Evolutionary conservation across 2,888 invertebrate species (phyloP).

Genomic region (Tanypteryx hageni): DNA sequence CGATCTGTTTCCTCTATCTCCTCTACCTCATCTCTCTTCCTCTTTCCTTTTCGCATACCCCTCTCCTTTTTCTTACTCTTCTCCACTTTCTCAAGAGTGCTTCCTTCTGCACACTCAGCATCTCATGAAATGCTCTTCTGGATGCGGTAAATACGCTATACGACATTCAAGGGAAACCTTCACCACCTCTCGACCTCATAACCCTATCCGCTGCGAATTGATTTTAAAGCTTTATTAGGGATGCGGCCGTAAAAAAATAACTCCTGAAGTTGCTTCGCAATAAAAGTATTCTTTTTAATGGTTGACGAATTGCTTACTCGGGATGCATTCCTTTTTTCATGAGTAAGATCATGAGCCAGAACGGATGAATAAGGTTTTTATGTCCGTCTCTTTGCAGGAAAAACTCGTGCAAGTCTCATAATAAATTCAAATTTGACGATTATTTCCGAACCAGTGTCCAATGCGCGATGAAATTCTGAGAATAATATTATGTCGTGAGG

Average conservation of each 20-base stretch:
- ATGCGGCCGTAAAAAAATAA: not conserved
- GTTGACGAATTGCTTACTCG: not conserved
- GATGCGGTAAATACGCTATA: conserved; percentile 14
- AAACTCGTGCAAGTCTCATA: too few relatives aligned
- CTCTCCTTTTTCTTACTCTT: not conserved
- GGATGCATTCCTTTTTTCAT: not conserved
- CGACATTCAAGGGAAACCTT: conserved; percentile 17
- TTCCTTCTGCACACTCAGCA: conserved; percentile 13
- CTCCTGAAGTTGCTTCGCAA: not conserved
- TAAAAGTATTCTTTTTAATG: not conserved
- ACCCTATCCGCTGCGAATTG: conserved; percentile 1
- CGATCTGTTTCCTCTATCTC: not conserved
- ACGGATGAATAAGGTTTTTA: too few relatives aligned
- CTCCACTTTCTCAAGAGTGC: not conserved
- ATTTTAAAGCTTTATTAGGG: not conserved
- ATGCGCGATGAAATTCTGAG: too few relatives aligned
- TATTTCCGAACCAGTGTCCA: too few relatives aligned
- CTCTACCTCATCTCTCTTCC: not conserved
- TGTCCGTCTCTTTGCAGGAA: too few relatives aligned
- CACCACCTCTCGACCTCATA: not conserved
- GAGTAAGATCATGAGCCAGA: too few relatives aligned
- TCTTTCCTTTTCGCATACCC: not conserved
- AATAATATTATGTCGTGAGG: too few relatives aligned
- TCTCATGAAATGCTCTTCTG: not conserved
- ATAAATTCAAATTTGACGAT: too few relatives aligned